Conservation (phyloP, 2,888 invertebrate species). For the Machimus atricapillus region DNA sequence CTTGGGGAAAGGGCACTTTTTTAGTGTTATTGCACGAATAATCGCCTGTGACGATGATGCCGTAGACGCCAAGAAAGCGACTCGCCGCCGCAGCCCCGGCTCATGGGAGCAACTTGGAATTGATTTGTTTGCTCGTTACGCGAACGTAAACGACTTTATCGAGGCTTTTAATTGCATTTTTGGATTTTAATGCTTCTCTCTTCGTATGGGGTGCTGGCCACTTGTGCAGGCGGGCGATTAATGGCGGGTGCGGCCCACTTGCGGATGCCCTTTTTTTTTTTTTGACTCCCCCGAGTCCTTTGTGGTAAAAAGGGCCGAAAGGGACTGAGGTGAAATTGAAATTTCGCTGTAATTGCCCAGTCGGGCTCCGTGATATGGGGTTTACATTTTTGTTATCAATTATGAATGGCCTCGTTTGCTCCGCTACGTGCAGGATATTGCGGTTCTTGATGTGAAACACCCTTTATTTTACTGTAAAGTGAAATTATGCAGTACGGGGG, state of each 20-base stretch:
- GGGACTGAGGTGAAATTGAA: background rate
- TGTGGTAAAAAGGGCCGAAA: background rate
- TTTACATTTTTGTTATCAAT: background rate
- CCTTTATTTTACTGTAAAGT: background rate
- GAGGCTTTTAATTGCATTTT: conserved; percentile 29
- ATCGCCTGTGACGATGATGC: conserved; percentile 23
- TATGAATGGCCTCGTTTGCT: background rate
- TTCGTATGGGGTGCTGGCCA: background rate
- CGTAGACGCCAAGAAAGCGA: conserved; percentile 23
- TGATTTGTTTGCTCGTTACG: conserved; percentile 19
- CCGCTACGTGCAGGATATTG: background rate
- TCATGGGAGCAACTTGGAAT: background rate
- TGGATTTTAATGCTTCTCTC: conserved; percentile 8
- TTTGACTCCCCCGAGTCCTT: background rate
- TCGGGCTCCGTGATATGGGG: background rate
- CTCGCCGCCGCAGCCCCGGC: background rate
- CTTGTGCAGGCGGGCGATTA: background rate
- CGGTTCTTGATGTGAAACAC: background rate
- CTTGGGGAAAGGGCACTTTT: background rate
- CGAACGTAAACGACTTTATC: conserved; percentile 5
- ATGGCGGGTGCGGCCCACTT: background rate
- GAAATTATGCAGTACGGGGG: background rate
- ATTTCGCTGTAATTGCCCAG: background rate
- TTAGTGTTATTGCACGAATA: conserved; percentile 28
- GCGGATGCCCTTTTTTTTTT: background rate